Evolutionary conservation across 1,140 invertebrate species (phyloP).

Genomic region (Saxidomus purpurata): DNA sequence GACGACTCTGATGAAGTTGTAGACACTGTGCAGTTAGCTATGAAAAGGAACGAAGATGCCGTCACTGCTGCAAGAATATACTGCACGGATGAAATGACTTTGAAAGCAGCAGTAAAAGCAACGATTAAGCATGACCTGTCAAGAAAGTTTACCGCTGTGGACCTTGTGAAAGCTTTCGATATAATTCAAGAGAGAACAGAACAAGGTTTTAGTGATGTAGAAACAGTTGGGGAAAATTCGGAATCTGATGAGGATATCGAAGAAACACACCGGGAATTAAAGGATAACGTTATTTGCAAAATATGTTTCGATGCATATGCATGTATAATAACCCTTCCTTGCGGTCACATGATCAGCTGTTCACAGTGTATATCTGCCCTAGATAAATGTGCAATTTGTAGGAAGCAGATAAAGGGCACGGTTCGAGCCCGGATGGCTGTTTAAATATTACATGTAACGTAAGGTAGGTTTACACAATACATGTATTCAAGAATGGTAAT

Average conservation of each 20-base stretch:
- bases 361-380: slow-evolving; percentile 93
- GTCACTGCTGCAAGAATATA: neutral
- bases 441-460: too few species aligned
- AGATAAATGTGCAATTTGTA: slow-evolving; percentile 93
- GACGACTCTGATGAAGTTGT: neutral
- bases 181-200: neutral
- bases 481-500: too few species aligned
- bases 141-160: neutral
- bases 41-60: neutral
- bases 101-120: neutral
- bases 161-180: neutral
- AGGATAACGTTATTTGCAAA: slow-evolving; percentile 94
- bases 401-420: slow-evolving; percentile 85
- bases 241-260: slow-evolving; percentile 19
- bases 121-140: neutral
- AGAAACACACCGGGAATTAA: slow-evolving; percentile 86
- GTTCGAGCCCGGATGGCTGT: slow-evolving; percentile 66
- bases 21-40: neutral
- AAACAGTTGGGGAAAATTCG: neutral
- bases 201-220: neutral
- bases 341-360: slow-evolving; percentile 95
- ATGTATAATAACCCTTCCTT: slow-evolving; percentile 95
- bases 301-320: slow-evolving; percentile 96
- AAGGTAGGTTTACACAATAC: too few species aligned
- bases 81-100: neutral